A percentile compares a stretch with the other conserved stretches of the same genome.
Evolutionary conservation across 2,113 vertebrate species (phyloP).

Genomic region (Notothenia rossii): DNA sequence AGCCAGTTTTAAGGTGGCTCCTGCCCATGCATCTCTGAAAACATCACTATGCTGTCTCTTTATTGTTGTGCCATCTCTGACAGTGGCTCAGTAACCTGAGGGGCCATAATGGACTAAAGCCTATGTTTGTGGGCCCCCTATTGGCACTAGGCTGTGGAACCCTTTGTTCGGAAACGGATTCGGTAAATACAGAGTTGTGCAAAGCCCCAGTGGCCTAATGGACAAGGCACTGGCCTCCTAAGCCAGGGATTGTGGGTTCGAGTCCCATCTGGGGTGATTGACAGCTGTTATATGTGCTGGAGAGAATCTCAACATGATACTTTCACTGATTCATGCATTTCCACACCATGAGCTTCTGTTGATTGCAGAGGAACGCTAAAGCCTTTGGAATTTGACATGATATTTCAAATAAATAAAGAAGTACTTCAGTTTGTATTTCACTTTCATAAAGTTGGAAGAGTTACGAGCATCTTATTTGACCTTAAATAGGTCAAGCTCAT

Average conservation of each 20-base stretch:
- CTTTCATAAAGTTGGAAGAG: no score
- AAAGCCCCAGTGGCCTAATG: constrained; percentile 77
- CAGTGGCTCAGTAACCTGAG: not conserved
- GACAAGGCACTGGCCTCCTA: constrained; percentile 78
- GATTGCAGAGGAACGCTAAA: no score
- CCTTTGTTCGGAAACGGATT: not conserved
- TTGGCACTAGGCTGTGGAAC: not conserved
- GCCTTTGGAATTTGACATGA: no score
- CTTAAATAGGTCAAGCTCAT: no score
- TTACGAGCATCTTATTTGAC: no score
- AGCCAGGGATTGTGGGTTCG: constrained; percentile 77
- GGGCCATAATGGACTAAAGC: not conserved
- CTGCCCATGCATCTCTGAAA: not conserved
- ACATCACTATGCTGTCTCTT: not conserved
- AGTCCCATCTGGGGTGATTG: constrained; percentile 73
- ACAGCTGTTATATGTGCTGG: no score
- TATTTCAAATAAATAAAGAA: no score
- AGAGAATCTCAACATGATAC: no score
- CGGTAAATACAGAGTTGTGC: not conserved
- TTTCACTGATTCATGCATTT: no score
- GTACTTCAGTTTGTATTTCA: no score
- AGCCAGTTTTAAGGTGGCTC: not conserved
- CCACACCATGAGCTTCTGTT: no score
- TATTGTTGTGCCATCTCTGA: not conserved
- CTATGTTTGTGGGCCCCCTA: not conserved